Conservation (phyloP, 2,113 vertebrate genomes). For the Rhinoderma darwinii region DNA sequence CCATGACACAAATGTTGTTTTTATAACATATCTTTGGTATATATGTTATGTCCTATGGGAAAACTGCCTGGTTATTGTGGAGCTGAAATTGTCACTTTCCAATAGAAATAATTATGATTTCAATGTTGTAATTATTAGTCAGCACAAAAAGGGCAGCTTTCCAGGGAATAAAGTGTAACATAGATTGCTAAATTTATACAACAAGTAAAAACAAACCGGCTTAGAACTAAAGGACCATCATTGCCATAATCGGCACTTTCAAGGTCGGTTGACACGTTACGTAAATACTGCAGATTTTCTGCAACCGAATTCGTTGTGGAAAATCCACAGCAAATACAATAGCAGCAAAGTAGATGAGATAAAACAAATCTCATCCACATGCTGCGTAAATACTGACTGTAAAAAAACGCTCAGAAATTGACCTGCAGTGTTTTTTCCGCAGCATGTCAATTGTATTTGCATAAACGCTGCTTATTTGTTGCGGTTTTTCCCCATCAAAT, state of each 20-base stretch:
- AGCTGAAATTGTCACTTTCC: constrained; percentile 33
- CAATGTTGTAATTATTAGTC: constrained; percentile 24
- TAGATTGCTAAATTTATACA: not conserved
- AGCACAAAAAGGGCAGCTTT: not conserved
- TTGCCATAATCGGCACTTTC: not conserved
- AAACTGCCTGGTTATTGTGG: not conserved
- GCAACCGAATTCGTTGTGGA: too few relatives aligned
- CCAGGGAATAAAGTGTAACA: not conserved
- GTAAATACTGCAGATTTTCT: too few relatives aligned
- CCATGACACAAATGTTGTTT: not conserved
- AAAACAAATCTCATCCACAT: too few relatives aligned
- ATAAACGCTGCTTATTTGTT: too few relatives aligned
- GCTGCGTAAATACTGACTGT: too few relatives aligned
- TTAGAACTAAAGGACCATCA: not conserved
- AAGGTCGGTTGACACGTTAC: too few relatives aligned
- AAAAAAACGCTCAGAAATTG: too few relatives aligned
- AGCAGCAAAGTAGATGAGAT: too few relatives aligned
- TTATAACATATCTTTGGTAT: not conserved
- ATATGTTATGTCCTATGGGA: not conserved
- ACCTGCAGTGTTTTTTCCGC: too few relatives aligned
- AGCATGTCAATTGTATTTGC: too few relatives aligned
- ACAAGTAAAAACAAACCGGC: not conserved
- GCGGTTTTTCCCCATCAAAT: too few relatives aligned
- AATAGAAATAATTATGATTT: constrained; percentile 33
- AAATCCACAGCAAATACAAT: too few relatives aligned